These are phyloP conservation scores for Platalea minor DNA, from an alignment of 2,797 vertebrate species.

Conservation along the genomic window DNA sequence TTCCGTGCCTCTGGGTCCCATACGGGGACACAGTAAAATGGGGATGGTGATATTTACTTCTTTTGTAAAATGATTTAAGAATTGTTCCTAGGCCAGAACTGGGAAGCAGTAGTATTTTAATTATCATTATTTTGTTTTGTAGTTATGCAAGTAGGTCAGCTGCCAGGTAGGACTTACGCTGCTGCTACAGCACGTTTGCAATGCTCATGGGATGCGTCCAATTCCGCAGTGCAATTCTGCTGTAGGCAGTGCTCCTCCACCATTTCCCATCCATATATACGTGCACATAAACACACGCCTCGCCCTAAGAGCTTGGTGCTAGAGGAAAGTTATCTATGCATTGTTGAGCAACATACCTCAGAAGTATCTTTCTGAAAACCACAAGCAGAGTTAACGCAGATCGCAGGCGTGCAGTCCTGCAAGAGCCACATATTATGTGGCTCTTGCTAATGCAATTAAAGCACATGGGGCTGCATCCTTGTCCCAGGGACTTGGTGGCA, in stretches of 20 bases:
- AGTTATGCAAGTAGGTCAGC: slow-evolving; percentile 34
- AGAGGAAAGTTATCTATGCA: not conserved
- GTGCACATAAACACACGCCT: not conserved
- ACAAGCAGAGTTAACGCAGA: not conserved
- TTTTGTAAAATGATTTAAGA: not conserved
- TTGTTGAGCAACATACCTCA: not conserved
- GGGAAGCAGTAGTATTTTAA: not conserved
- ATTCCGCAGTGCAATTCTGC: not conserved
- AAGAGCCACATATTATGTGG: too few relatives aligned
- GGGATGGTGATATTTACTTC: not conserved
- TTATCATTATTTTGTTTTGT: not conserved
- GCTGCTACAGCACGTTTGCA: not conserved
- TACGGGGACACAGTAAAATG: too few relatives aligned
- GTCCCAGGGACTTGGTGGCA: not conserved
- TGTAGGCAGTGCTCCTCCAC: not conserved
- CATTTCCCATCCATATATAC: not conserved
- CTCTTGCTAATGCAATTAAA: not conserved
- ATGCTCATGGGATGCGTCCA: not conserved
- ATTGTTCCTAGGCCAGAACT: not conserved
- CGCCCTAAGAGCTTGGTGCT: not conserved
- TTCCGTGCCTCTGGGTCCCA: not conserved
- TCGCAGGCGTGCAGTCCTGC: not conserved
- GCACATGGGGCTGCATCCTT: fast-evolving
- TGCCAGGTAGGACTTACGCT: not conserved
- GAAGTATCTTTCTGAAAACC: not conserved